A percentile compares a stretch with the other conserved stretches of the same genome.
Evolutionary conservation across 2,113 vertebrate genomes (phyloP).

Genomic region (Castor canadensis): DNA sequence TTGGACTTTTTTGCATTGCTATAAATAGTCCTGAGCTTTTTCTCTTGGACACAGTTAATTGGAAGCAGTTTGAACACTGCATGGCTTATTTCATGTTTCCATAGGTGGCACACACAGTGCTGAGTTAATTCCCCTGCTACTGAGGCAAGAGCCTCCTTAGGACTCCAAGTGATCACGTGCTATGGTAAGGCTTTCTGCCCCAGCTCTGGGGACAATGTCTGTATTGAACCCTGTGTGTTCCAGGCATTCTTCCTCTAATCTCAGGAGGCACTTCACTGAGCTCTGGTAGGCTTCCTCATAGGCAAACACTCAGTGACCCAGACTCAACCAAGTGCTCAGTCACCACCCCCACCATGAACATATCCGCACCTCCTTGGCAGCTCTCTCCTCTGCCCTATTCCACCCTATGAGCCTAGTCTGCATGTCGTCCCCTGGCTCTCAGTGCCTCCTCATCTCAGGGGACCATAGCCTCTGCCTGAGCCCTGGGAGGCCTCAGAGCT

Average conservation of each 20-base stretch:
- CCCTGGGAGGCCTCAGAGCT: neutral
- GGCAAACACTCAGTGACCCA: neutral
- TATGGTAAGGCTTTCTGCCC: neutral
- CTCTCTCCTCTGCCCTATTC: neutral
- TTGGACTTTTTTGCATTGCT: neutral
- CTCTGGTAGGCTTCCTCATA: neutral
- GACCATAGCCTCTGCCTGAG: neutral
- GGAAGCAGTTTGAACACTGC: neutral
- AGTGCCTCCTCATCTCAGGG: neutral
- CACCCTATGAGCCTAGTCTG: neutral
- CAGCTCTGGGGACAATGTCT: neutral
- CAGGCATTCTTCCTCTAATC: too few relatives aligned
- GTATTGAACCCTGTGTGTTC: neutral
- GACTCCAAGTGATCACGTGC: neutral
- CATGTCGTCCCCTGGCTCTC: neutral
- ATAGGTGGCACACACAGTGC: neutral
- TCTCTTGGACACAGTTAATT: neutral
- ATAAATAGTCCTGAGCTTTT: neutral
- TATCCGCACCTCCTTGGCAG: neutral
- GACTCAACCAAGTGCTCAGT: accelerated
- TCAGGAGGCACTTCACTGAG: neutral
- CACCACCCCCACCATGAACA: neutral
- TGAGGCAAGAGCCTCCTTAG: neutral
- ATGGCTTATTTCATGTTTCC: neutral
- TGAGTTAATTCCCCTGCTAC: neutral